Evolutionary conservation across 2,113 vertebrate species (phyloP), one percentile per base, ranked within the genome.

Genomic region (Catagonus wagneri): DNA sequence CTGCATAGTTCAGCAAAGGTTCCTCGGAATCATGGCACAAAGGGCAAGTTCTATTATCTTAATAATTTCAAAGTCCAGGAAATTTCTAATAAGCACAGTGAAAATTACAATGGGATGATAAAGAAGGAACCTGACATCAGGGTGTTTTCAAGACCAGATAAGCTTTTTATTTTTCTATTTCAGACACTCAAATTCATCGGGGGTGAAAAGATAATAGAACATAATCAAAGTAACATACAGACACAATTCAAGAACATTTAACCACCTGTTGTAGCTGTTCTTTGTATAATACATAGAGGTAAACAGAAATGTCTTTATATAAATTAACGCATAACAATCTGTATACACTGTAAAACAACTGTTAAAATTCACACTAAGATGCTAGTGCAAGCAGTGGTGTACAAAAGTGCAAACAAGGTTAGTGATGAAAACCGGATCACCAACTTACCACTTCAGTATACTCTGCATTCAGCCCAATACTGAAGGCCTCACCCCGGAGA

Each of bases 241-340:
- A 98, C 90, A 39, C 83, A 96, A 50, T 81, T 95, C 39, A 96
- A 94, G 89, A 97, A 97, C 92, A 95, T 94, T 96, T 93, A 90
- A 68, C 65, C 71, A 86, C 22, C 88, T 96, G 92, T 71, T 79
- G 78, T 6, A 98, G 78, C 88, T 97, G 86, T 97, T 97, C 97
- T 98, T 96, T 95, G 84, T 89, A 98, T 96, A 92, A 93, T 87
- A 97, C 71, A 96, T 84, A 94, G 89, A 95, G 20, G 93, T 95
- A 97, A 94, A 97, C 92, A 97, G 79, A 97, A 89, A 96, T 39
- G 75, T 97, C 95, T 98, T 98, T 94, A 80, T 96, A 97, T 96
- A 98, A 98, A 95, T 98, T 95, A 98, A 98, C 0, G 15, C 50
- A 97, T 97, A 75, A 94, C 89, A 97, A 98, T 92, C 83, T 65